Base-by-base conservation (phyloP, 2,113 vertebrate genomes). In the Heterochromis multidens region DNA sequence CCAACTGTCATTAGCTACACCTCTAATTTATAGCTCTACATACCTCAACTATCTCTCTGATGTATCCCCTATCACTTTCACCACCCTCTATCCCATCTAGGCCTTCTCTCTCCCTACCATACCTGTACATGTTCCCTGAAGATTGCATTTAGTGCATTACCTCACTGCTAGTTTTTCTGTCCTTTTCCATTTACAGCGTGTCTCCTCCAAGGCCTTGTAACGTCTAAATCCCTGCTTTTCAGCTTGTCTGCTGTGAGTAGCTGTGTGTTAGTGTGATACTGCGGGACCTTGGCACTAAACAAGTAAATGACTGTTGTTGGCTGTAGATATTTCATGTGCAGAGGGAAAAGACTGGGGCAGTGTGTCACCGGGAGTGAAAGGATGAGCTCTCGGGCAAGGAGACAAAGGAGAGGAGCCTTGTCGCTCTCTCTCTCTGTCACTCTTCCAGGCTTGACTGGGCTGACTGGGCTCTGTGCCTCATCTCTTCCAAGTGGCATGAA, bases 331-430 rank as follows among this genome's bases (percentile, higher is more conserved):
- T 83, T 87, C 10, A 77, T 81, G 77, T 85, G 84, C 77, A 79
- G 67, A 81, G 86, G 89, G 78, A 84, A 82, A 79, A 65, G 90
- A 92, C 86, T 86, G 82, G 88, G 88, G 91, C 91, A 92, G 84
- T 91, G 91, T 93, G 94, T 93, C 92, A 93, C 67, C 31, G 83
- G 84, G 87, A 83, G 82, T 82, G 88, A 94, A 88, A 86, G 90
- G 89, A 89, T 84, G 90, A 93, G 93, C 85, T 92, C 90, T 92
- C 62, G 16, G 85, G 91, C 90, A 87, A 90, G 87, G 86, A 92
- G 89, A 91, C 86, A 83, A 86, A 92, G 77, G 88, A 90, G 85
- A 91, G 58, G 77, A 85, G 78, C 52, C 70, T 82, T 56, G 62
- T 77, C 17, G 14, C 65, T 76, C 40, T 70, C 77, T 63, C 82